These are phyloP conservation scores for Jordanella pulchra DNA, from an alignment of 2,797 vertebrate genomes.

Conservation along the genomic window DNA sequence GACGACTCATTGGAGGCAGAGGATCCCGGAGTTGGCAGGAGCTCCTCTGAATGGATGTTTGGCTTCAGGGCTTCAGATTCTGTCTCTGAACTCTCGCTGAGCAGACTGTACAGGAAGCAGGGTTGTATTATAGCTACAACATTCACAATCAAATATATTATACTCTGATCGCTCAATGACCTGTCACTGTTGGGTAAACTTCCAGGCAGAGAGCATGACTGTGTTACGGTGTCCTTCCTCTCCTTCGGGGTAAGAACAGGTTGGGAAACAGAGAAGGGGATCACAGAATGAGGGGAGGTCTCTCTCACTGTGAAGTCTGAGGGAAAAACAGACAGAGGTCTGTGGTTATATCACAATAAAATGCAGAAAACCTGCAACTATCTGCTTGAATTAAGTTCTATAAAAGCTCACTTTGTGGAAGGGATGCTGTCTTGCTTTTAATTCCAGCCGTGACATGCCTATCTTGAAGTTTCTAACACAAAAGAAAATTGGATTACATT, in stretches of 20 bases:
- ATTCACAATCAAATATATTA: background rate
- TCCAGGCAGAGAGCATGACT: conserved; percentile 72
- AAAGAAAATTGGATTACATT: conserved; percentile 39
- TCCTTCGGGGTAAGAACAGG: conserved; percentile 74
- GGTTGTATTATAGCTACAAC: background rate
- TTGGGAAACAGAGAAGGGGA: conserved; percentile 78
- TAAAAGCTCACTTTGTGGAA: conserved; percentile 82
- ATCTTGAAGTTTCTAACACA: conserved; percentile 87
- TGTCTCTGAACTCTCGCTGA: conserved; percentile 79
- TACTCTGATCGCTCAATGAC: conserved; percentile 60
- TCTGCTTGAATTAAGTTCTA: background rate
- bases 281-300: conserved; percentile 52
- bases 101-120: conserved; percentile 63
- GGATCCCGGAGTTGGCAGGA: conserved; percentile 79
- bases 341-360: background rate
- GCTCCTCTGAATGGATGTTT: conserved; percentile 85
- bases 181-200: conserved; percentile 84
- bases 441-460: conserved; percentile 74
- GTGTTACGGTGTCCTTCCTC: conserved; percentile 75
- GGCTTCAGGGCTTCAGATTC: conserved; percentile 82
- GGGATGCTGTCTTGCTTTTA: conserved; percentile 78
- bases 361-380: background rate
- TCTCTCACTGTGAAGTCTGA: conserved; percentile 89
- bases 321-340: background rate
- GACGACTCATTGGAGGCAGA: conserved; percentile 85